phyloP scores from a whole-genome alignment of 2,113 vertebrate genomes.

The Synchiropus splendidus region DNA sequence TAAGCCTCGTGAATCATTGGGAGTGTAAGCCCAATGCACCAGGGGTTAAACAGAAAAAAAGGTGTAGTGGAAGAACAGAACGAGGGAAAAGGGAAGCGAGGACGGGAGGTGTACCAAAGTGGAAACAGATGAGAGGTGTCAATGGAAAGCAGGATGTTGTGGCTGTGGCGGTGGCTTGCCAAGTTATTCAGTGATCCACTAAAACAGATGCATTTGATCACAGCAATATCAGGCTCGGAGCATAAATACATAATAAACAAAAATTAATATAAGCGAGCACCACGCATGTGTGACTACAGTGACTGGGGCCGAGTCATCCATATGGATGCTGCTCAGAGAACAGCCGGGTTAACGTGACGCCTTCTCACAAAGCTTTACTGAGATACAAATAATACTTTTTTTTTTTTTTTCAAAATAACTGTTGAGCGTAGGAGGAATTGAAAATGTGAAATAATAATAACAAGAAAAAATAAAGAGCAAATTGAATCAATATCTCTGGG shows the following conservation, averaged over 20 bases:
- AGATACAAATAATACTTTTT: constrained; percentile 3
- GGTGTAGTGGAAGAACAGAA: constrained; percentile 7
- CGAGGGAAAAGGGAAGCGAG: background rate
- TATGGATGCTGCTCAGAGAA: constrained; percentile 62
- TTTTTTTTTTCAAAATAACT: too few relatives aligned
- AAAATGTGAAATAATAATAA: constrained; percentile 29
- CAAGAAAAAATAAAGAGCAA: constrained; percentile 34
- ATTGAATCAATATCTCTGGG: constrained; percentile 37
- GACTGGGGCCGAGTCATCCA: constrained; percentile 56
- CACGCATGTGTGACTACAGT: constrained; percentile 42
- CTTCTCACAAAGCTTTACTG: constrained; percentile 46
- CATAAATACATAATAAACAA: constrained; percentile 69
- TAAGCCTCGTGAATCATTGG: constrained; percentile 29
- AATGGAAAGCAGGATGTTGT: constrained; percentile 34
- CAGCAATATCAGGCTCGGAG: constrained; percentile 58
- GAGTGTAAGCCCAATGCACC: constrained; percentile 19
- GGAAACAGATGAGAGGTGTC: constrained; percentile 26
- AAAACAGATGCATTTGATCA: constrained; percentile 65
- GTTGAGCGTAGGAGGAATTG: constrained; percentile 11
- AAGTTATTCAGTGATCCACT: constrained; percentile 50
- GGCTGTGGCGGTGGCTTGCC: constrained; percentile 44
- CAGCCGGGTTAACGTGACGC: constrained; percentile 61
- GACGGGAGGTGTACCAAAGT: constrained; percentile 13
- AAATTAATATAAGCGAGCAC: constrained; percentile 51
- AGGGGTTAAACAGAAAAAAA: constrained; percentile 20